Base-by-base conservation (phyloP, 2,113 vertebrate species). In the Coryphaenoides rupestris region DNA sequence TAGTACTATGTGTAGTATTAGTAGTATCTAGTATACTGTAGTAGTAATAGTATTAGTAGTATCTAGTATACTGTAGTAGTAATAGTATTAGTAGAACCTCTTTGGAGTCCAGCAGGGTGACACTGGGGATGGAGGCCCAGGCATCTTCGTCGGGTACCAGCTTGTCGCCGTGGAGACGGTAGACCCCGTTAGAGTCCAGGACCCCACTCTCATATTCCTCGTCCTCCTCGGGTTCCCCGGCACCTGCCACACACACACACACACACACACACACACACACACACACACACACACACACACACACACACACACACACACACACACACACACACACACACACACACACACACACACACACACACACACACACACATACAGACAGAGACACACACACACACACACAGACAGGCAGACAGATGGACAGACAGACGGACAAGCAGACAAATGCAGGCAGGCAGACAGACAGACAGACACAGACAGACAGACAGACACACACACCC, bases 151-250 rank as follows among this genome's bases (percentile, higher is more conserved):
- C 84, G 49, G 91, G 89, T 54, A 92, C 84, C 72, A 93, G 86
- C 60, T 88, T 91, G 62, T 89, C 92, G 69, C 90, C 90, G 67
- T 84, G 68, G 58, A 92, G 86, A 55, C 78, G 82, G 77, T 91
- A 93, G 19, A 91, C 79, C 7, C 87, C 85, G 19, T 79, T 93
- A 28, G 92, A 84, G 73, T 92, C 92, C 1, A 90, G 23, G 33
- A 93, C 80, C 0, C 84, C 92, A 0, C 76, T 88, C 81, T 93
- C 92, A 57, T 90, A 93, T 12, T 90, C 63, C 77, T 93, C 92
- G 33, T 93, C 92, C 72, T 93, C 91, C 53, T 91, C 90, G 4
- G 90, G 90, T 57, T 89, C 90, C 6, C 92, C 92, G 0, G 90
- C 90, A 9, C 80, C 92, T 93, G 57, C 33, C n/a, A n/a, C n/a